These are phyloP conservation scores for Tipula lateralis DNA, from an alignment of 2,888 invertebrate genomes.

Conservation along the genomic window DNA sequence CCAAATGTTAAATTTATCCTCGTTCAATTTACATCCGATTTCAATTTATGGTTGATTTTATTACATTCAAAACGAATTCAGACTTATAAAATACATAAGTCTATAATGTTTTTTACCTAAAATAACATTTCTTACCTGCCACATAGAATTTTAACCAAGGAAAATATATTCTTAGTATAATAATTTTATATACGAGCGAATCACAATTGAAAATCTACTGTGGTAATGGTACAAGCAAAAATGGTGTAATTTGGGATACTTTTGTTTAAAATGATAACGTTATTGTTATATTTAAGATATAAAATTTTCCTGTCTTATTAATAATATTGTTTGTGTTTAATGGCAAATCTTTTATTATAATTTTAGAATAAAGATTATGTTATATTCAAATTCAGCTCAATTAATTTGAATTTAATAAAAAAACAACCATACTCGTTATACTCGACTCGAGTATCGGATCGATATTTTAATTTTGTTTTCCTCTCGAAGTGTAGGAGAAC, in stretches of 20 bases:
- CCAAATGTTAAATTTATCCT: background rate
- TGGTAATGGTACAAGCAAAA: background rate
- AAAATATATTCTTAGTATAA: background rate
- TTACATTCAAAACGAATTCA: background rate
- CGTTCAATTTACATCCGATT: background rate
- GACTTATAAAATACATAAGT: background rate
- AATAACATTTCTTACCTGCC: background rate
- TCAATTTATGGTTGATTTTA: background rate
- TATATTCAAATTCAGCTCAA: background rate
- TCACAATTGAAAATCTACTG: background rate
- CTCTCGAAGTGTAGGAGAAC: background rate
- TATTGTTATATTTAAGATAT: background rate
- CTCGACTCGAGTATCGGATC: background rate
- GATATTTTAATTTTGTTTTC: background rate
- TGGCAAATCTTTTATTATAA: background rate
- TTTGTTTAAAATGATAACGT: background rate
- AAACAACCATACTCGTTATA: background rate
- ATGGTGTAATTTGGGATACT: background rate
- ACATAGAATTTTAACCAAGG: background rate
- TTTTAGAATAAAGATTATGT: background rate
- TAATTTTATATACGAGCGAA: background rate
- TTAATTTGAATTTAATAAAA: background rate
- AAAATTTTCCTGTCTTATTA: background rate
- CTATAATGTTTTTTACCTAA: background rate
- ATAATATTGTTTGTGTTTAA: background rate